Evolutionary conservation across 2,113 vertebrate species (phyloP), one percentile per base, ranked within the genome.

Genomic region (Osmerus mordax): DNA sequence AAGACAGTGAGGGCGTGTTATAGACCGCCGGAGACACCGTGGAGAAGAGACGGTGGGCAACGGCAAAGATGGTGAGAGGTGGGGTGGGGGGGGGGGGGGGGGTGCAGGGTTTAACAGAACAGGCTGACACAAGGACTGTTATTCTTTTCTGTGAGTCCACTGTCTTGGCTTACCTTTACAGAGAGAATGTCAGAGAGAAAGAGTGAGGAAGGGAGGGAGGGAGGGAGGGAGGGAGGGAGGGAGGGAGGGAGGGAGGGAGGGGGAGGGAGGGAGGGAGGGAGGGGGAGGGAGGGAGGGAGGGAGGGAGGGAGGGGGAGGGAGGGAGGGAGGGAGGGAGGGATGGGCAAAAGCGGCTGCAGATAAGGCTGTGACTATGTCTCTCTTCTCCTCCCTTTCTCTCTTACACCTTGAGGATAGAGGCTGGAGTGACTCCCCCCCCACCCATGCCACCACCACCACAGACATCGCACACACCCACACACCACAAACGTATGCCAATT

Each of bases 401-500:
- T 36, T 32, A 53, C 72, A 80, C 84, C 80, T 76, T n/a, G 3
- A 70, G 76, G 87, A 76, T 47, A 29, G 52, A 56, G 41, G 4
- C 58, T 65, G 83, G 87, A 87, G 76, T 83, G 84, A 83, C 83
- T 79, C 76, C 69, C 41, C 3, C 16, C 60, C 52, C 1, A 63
- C 73, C 28, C 16, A 64, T 16, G 36, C 18, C 7, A 72, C 70
- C 1, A 18, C 65, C 54, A 64, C 73, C 71, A n/a, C 55, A 62
- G 61, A 18, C 14, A 0, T 77, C 70, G 7, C 75, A 73, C 1
- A 18, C 64, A 59, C 1, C 58, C 77, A 63, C 61, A 28, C 9
- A 71, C 80, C 66, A 77, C 77, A 67, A 70, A 77, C 78, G 71
- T 14, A 5, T 78, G 79, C 84, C 82, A 86, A 87, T 88, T 87